These are phyloP conservation scores for Nebria ingens DNA, from an alignment of 1,140 invertebrate species.

Conservation along the genomic window DNA sequence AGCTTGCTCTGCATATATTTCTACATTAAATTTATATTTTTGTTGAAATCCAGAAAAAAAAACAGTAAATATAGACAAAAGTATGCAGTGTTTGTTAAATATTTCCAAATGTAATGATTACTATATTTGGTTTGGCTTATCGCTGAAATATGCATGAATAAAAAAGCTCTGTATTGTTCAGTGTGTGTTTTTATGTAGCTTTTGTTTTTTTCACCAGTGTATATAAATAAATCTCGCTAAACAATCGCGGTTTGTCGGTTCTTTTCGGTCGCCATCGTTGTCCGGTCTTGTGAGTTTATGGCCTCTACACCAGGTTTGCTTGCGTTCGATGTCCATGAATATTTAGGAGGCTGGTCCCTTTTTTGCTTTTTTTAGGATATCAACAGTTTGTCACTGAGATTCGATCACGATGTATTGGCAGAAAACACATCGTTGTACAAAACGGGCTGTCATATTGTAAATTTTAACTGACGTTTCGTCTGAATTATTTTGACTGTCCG, in stretches of 20 bases:
- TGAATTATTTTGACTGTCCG: neutral
- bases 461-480: neutral
- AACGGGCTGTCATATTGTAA: conserved; percentile 2
- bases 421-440: conserved; percentile 4
- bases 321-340: neutral
- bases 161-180: too few species aligned
- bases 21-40: too few species aligned
- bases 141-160: too few species aligned
- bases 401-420: conserved; percentile 1
- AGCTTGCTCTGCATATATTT: too few species aligned
- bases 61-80: too few species aligned
- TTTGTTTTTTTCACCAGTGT: neutral
- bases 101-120: too few species aligned
- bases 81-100: too few species aligned
- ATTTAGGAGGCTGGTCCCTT: too few species aligned
- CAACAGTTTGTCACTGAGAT: conserved; percentile 7
- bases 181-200: neutral
- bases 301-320: neutral
- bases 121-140: too few species aligned
- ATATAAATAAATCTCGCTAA: conserved; percentile 7
- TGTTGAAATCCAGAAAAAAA: too few species aligned
- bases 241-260: neutral
- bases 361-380: conserved; percentile 1
- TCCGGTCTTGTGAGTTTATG: neutral
- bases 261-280: neutral